Percentiles rank a stretch among this genome's conserved stretches.
Evolutionary conservation across 2,797 vertebrate genomes (phyloP).

Genomic region (Megalops cyprinoides): DNA sequence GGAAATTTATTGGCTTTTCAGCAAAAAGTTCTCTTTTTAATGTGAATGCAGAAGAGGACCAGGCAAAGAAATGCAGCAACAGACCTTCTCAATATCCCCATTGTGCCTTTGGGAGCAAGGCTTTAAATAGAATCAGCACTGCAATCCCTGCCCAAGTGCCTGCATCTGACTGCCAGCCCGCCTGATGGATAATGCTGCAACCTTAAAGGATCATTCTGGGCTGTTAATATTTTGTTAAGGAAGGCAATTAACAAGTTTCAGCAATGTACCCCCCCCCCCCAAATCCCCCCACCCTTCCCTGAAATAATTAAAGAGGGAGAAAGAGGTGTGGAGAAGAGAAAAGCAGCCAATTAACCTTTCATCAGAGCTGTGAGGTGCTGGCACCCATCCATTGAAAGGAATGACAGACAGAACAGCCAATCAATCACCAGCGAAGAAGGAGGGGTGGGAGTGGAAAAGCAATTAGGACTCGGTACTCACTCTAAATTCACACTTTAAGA

Average conservation of each 20-base stretch:
- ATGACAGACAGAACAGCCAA: conserved; percentile 33
- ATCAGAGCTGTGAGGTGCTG: conserved; percentile 20
- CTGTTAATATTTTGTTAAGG: conserved; percentile 26
- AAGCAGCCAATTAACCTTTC: conserved; percentile 33
- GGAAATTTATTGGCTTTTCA: conserved; percentile 29
- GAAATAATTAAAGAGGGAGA: conserved; percentile 3
- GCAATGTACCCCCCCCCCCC: not conserved
- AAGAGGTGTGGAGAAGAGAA: not conserved
- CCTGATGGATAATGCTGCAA: conserved; percentile 23
- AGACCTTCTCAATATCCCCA: not conserved
- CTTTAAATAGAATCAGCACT: conserved; percentile 34
- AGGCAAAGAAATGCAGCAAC: not conserved
- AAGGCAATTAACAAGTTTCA: conserved; percentile 30
- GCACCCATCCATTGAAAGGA: conserved; percentile 22
- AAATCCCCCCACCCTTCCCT: not conserved
- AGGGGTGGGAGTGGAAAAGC: conserved; percentile 15
- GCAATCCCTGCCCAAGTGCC: not conserved
- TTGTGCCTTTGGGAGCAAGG: not conserved
- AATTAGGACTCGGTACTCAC: conserved; percentile 28
- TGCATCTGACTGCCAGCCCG: not conserved
- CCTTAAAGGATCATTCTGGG: conserved; percentile 11
- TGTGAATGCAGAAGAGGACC: conserved; percentile 12
- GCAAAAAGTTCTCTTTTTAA: not conserved
- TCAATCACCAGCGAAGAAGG: conserved; percentile 19
- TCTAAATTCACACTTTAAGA: conserved; percentile 8